Evolutionary conservation across 2,797 vertebrate genomes (phyloP).

Genomic region (Rhinoraja longicauda): DNA sequence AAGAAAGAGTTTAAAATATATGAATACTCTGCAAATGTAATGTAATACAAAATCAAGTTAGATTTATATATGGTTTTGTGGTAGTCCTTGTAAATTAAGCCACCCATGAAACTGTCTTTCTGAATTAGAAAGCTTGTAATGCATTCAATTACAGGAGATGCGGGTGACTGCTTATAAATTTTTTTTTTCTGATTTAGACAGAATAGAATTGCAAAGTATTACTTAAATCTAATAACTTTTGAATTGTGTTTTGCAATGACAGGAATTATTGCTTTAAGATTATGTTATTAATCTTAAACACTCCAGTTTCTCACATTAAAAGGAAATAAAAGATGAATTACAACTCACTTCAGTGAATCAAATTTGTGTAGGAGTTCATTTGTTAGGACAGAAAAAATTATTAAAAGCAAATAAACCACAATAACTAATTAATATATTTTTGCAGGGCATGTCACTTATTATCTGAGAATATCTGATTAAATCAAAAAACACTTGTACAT

Average conservation of each 20-base stretch:
- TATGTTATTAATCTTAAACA: neutral
- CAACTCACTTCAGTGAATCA: neutral
- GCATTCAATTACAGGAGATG: slow-evolving; percentile 40
- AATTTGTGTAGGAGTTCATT: neutral
- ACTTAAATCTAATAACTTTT: neutral
- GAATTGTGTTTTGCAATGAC: slow-evolving; percentile 13
- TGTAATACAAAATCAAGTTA: slow-evolving; percentile 45
- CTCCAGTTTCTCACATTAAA: neutral
- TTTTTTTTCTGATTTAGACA: neutral
- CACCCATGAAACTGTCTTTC: slow-evolving; percentile 45
- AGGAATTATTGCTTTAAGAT: neutral
- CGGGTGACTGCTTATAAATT: slow-evolving; percentile 10
- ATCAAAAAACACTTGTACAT: neutral
- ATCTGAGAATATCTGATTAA: neutral
- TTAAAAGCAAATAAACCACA: neutral
- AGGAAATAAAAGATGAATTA: neutral
- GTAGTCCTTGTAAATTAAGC: slow-evolving; percentile 46
- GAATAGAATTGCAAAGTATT: slow-evolving; percentile 50
- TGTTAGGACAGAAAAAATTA: neutral
- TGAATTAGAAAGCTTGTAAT: slow-evolving; percentile 38
- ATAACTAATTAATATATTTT: neutral
- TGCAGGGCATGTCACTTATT: neutral
- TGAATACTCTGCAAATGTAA: slow-evolving; percentile 39
- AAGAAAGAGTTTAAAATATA: neutral
- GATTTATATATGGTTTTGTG: slow-evolving; percentile 49